Percentiles rank a stretch among this genome's conserved stretches.
Evolutionary conservation across 2,113 vertebrate genomes (phyloP).

Genomic region (Speoplatyrhinus poulsoni): DNA sequence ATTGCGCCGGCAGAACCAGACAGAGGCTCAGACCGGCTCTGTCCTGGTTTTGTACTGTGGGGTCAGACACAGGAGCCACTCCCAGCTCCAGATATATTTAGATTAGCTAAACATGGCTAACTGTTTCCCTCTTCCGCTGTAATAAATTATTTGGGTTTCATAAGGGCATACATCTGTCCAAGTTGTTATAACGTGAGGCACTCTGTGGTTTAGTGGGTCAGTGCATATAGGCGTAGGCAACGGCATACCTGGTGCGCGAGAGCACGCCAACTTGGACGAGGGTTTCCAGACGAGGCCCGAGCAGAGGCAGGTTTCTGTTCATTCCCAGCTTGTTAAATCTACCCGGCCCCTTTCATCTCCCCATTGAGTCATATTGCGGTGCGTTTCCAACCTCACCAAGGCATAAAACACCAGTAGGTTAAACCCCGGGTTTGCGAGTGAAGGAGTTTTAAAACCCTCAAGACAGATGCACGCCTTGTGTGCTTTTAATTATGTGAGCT

Average conservation of each 20-base stretch:
- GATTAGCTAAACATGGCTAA: background rate
- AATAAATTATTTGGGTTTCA: conserved; percentile 19
- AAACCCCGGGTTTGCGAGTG: background rate
- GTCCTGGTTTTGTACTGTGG: conserved; percentile 40
- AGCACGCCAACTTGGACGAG: background rate
- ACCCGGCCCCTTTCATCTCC: background rate
- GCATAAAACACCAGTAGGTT: background rate
- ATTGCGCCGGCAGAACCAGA: conserved; percentile 40
- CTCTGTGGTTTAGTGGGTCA: background rate
- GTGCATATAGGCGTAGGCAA: background rate
- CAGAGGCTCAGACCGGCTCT: conserved; percentile 55
- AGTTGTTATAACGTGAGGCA: background rate
- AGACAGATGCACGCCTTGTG: background rate
- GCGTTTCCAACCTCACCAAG: background rate
- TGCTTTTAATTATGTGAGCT: background rate
- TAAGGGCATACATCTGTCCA: conserved; percentile 10
- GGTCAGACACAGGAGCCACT: conserved; percentile 31
- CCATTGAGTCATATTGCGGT: background rate
- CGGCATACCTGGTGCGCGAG: background rate
- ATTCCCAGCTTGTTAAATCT: background rate
- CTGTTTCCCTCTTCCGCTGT: conserved; percentile 8
- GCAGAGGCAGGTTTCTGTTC: background rate
- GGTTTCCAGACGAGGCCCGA: background rate
- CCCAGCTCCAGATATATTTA: conserved; percentile 12
- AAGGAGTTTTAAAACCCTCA: background rate